Evolutionary conservation across 1,140 invertebrate species (phyloP), one percentile per base, ranked within the genome.

Genomic region (Drosophila tani): DNA sequence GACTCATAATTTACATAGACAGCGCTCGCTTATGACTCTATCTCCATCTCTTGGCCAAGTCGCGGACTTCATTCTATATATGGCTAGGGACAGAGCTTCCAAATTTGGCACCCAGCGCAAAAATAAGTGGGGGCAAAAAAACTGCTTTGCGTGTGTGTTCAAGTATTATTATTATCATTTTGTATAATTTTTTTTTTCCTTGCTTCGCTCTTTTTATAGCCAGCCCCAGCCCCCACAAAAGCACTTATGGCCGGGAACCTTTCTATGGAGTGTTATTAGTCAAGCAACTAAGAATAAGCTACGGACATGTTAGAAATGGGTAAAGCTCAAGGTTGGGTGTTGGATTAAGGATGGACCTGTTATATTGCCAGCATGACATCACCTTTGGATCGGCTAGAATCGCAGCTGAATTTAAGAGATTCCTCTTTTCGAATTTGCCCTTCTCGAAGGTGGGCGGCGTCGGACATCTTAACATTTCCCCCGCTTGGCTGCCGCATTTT

Each of bases 1-100:
- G 59, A 81, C 66, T 85, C 81, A 88, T 90, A 90, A 88, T 90
- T 88, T 88, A 85, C 82, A 88, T 88, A 71, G 60, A 41, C 40
- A 29, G 19, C 73, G 59, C 58, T 50, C 45, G 38, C 63, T 79
- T 87, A 75, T 83, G 71, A 90, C 78, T 85, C 74, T 73, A 80
- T 71, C 78, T 90, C 74, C 71, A 80, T 71, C 78, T 75, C 78
- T 83, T 55, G 49, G 74, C 55, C 67, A 65, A 73, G 50, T 40
- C 60, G 27, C 59, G 32, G 51, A 56, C 53, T 56, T 56, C 38
- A 41, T 21, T 63, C 85, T 70, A 71, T 73, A 88, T 81, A 90
- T 55, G 84, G 84, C 55, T 21, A 29, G 64, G 63, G 58, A 70
- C 79, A 81, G 74, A 50, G 47, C 58, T 63, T 40, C 85, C 85